Evolutionary conservation across 2,797 vertebrate species (phyloP).

Genomic region (Parotocinclus haroldoi): DNA sequence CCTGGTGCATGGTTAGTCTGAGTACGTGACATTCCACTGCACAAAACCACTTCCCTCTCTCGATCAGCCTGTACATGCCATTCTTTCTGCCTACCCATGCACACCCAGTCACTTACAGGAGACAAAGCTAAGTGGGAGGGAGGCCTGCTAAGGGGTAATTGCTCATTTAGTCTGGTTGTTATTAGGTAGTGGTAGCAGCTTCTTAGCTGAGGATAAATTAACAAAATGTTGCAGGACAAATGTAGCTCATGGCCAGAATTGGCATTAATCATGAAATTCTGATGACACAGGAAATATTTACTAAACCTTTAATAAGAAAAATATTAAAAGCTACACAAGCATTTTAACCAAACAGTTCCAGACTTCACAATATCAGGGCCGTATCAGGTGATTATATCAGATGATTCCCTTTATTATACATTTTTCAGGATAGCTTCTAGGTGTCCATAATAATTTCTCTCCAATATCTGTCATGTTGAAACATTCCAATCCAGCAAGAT

Average conservation of each 20-base stretch:
- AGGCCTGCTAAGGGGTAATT: slow-evolving; percentile 1
- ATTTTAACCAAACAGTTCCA: too few relatives aligned
- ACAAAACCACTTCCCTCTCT: slow-evolving; percentile 24
- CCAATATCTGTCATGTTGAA: too few relatives aligned
- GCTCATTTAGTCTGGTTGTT: neutral
- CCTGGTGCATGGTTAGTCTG: neutral
- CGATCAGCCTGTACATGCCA: slow-evolving; percentile 24
- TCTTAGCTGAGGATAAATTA: too few relatives aligned
- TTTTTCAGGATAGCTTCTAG: neutral
- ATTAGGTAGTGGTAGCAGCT: neutral
- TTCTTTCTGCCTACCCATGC: slow-evolving; percentile 45
- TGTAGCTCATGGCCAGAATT: too few relatives aligned
- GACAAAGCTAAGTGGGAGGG: slow-evolving; percentile 15
- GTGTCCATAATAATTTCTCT: too few relatives aligned
- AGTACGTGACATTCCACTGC: slow-evolving; percentile 39
- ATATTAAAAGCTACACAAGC: too few relatives aligned
- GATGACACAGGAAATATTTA: too few relatives aligned
- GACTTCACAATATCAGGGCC: neutral
- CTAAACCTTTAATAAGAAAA: too few relatives aligned
- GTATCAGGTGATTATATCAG: neutral
- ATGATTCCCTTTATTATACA: neutral
- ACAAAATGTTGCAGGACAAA: too few relatives aligned
- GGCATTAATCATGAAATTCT: too few relatives aligned
- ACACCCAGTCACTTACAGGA: slow-evolving; percentile 22
- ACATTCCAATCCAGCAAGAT: neutral